Conservation (phyloP, 2,888 invertebrate genomes). For the Macrosoma leucophasiata region DNA sequence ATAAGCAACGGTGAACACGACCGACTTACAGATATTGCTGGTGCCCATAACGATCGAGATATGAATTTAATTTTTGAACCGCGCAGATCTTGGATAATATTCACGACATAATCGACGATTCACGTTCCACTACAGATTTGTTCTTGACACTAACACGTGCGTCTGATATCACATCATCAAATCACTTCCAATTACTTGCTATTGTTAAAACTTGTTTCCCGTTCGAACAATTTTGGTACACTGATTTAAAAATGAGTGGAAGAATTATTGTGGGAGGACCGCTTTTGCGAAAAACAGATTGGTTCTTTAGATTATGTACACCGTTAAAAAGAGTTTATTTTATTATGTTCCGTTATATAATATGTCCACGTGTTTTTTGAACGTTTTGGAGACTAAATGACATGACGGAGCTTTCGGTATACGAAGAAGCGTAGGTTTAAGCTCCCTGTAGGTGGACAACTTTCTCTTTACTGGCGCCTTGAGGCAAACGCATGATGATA, state of each 20-base stretch:
- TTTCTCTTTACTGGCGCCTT: constrained; percentile 54
- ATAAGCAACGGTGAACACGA: constrained; percentile 61
- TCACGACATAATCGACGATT: constrained; percentile 10
- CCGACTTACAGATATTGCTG: constrained; percentile 35
- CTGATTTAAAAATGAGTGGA: too few relatives aligned
- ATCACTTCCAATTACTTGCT: too few relatives aligned
- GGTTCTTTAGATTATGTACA: too few relatives aligned
- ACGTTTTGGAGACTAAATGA: constrained; percentile 17
- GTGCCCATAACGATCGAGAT: constrained; percentile 6
- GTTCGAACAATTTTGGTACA: too few relatives aligned
- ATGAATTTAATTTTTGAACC: constrained; percentile 15
- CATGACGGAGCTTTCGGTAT: constrained; percentile 30
- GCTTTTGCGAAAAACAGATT: too few relatives aligned
- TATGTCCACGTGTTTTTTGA: too few relatives aligned
- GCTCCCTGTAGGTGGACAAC: constrained; percentile 53
- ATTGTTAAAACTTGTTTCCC: too few relatives aligned
- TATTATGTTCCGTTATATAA: too few relatives aligned
- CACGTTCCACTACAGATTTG: constrained; percentile 5
- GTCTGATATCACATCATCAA: too few relatives aligned
- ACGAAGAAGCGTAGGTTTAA: constrained; percentile 35
- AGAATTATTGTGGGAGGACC: too few relatives aligned
- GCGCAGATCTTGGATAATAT: constrained; percentile 14
- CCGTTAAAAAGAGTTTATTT: too few relatives aligned
- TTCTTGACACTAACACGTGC: not conserved
- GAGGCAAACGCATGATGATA: constrained; percentile 5